A percentile compares a stretch with the other conserved stretches of the same genome.
Conservation (phyloP, 2,113 vertebrate genomes). For the Dasyprocta punctata region DNA sequence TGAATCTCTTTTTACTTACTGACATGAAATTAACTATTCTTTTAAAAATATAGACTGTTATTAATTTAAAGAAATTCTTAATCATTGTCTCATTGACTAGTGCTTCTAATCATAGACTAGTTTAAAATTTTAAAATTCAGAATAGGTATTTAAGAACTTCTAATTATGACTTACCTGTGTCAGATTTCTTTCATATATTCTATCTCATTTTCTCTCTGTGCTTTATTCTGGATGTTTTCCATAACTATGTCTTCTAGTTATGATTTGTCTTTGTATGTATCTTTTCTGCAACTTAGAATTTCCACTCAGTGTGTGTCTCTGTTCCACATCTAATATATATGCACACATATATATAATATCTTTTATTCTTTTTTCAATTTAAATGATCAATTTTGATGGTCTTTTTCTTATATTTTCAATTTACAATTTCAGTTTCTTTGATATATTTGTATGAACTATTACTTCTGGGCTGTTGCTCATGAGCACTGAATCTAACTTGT, state of each 20-base stretch:
- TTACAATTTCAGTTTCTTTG: not conserved
- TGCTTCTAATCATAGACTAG: not conserved
- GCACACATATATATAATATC: not conserved
- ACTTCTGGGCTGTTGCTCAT: not conserved
- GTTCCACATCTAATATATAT: not conserved
- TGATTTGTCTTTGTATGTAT: not conserved
- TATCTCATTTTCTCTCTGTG: not conserved
- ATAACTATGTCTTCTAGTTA: not conserved
- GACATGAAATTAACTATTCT: not conserved
- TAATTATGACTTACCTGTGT: not conserved
- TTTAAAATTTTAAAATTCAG: not conserved
- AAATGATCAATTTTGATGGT: not conserved
- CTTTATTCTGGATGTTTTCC: conserved; percentile 9
- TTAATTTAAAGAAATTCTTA: not conserved
- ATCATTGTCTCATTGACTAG: not conserved
- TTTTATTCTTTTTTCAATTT: not conserved
- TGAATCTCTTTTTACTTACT: not conserved
- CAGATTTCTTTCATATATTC: not conserved
- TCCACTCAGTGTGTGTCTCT: not conserved
- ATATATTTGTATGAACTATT: not conserved
- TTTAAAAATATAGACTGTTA: not conserved
- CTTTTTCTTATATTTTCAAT: conserved; percentile 29
- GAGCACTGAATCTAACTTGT: not conserved
- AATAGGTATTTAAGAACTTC: not conserved
- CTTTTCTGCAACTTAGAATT: not conserved